phyloP scores from a whole-genome alignment of 2,797 vertebrate species.

The Argya squamiceps region DNA sequence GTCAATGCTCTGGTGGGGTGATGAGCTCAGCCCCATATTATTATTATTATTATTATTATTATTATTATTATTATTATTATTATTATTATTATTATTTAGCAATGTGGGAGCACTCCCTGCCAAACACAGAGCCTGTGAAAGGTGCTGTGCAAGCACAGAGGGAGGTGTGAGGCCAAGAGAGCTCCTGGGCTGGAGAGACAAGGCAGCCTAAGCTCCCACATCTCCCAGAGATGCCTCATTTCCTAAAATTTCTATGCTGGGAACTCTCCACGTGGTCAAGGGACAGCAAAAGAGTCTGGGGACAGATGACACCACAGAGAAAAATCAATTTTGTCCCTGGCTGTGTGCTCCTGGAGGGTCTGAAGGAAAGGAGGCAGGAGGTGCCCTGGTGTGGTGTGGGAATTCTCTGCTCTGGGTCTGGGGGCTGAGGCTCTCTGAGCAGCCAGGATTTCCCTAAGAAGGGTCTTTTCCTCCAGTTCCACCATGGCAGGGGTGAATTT shows the following conservation, averaged over 20 bases:
- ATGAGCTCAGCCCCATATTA: not conserved
- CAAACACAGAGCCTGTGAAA: not conserved
- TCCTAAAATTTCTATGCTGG: not conserved
- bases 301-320: rapidly evolving
- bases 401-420: not conserved
- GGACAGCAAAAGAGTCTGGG: not conserved
- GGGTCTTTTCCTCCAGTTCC: not conserved
- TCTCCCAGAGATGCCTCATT: not conserved
- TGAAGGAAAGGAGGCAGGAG: not conserved
- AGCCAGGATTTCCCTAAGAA: not conserved
- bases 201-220: not conserved
- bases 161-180: not conserved
- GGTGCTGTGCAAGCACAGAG: not conserved
- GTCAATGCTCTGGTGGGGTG: constrained; percentile 12
- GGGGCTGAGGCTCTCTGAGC: not conserved
- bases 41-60: not conserved
- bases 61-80: not conserved
- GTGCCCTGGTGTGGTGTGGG: not conserved
- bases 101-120: not conserved
- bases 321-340: not conserved
- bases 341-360: not conserved
- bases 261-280: rapidly evolving
- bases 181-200: not conserved
- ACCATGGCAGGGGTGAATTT: not conserved
- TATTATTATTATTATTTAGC: not conserved